These are phyloP conservation scores for Sorex maritimensis DNA, from an alignment of 2,797 vertebrate species.

Conservation along the genomic window DNA sequence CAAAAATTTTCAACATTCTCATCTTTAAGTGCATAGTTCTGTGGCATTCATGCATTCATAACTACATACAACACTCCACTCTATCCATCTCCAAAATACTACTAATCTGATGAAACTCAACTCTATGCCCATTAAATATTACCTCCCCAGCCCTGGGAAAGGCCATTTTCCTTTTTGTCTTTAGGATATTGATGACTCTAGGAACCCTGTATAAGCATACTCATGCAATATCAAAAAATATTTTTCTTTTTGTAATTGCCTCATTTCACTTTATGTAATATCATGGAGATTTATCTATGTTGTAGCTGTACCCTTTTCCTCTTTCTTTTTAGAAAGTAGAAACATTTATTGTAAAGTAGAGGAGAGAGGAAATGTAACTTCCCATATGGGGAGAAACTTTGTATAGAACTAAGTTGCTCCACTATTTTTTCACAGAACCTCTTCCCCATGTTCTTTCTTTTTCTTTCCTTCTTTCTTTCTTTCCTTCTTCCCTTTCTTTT, in stretches of 20 bases:
- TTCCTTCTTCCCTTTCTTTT: too few relatives aligned
- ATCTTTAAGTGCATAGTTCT: background rate
- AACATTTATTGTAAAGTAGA: too few relatives aligned
- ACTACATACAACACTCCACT: background rate
- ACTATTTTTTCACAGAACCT: background rate
- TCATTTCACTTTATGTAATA: background rate
- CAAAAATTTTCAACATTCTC: background rate
- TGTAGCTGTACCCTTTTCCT: too few relatives aligned
- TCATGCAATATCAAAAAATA: background rate
- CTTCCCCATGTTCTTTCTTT: background rate
- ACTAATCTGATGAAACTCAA: background rate
- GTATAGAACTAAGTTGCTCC: too few relatives aligned
- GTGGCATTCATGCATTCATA: slow-evolving; percentile 1
- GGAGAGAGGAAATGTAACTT: too few relatives aligned
- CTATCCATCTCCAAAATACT: slow-evolving; percentile 8
- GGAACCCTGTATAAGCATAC: background rate
- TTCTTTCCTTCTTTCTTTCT: too few relatives aligned
- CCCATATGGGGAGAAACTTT: too few relatives aligned
- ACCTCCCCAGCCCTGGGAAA: background rate
- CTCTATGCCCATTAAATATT: background rate
- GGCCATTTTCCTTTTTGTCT: background rate
- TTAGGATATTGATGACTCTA: background rate
- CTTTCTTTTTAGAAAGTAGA: too few relatives aligned
- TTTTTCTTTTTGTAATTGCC: background rate
- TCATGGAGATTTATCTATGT: background rate